Evolutionary conservation across 2,888 invertebrate genomes (phyloP), one percentile per base, ranked within the genome.

Genomic region (Beris chalybata): DNA sequence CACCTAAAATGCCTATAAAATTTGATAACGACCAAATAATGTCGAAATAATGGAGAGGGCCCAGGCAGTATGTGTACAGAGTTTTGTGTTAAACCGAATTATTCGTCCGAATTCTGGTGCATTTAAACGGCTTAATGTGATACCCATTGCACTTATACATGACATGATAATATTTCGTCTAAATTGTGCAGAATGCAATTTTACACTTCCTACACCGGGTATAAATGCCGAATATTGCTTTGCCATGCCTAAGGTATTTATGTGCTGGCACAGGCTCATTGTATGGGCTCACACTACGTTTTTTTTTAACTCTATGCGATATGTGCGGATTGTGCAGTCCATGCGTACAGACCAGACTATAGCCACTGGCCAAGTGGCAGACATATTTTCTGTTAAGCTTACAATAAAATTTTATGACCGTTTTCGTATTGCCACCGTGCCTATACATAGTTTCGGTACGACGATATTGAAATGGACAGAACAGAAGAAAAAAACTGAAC

Each of bases 351-450:
- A 38, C 22, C 61, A 50, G 52, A 52, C 61, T 59, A 31, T 52
- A 48, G 47, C 61, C 61, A 52, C 13, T 52, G 61, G 50, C 50
- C 61, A 52, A 61, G 71, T 71, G 69, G 68, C 48, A 71, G 69
- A 68, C 58, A 69, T 72, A 73, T 71, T 72, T 71, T 73, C 75
- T 74, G 70, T 75, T 74, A 76, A 76, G 76, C 75, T 76, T 67
- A 69, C 72, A 74, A 77, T 77, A 77, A 77, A 78, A 77, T 77
- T 77, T 77, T 76, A 77, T 73, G 78, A 74, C 72, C n/a, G 43
- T 15, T 32, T 52, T 52, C 13, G 61, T 52, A 61, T 61, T 61
- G 61, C 61, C 43, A 50, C 61, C 32, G 31, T 38, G 50, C 52
- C 61, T 22, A 22, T 38, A 38, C 52, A 61, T 38, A 50, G 61